Evolutionary conservation across 2,797 vertebrate species (phyloP).

Genomic region (Microctenopoma steveboyesi): DNA sequence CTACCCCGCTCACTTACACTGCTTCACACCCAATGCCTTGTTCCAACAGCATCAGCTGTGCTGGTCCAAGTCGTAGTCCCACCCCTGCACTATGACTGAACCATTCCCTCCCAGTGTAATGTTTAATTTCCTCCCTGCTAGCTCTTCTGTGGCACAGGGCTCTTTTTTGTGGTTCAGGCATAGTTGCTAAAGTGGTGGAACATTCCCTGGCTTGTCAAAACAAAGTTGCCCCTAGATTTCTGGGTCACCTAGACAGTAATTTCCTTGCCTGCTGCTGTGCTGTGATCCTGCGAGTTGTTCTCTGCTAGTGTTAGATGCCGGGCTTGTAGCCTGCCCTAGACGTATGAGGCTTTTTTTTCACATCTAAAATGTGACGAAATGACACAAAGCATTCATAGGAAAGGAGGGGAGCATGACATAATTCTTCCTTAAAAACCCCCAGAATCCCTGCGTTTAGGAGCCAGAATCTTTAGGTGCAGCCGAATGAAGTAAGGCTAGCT

Average conservation of each 20-base stretch:
- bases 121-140: constrained; percentile 84
- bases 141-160: constrained; percentile 76
- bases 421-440: constrained; percentile 9
- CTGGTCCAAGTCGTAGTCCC: constrained; percentile 36
- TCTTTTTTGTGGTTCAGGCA: constrained; percentile 82
- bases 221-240: constrained; percentile 86
- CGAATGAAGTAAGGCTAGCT: constrained; percentile 21
- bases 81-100: constrained; percentile 57
- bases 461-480: background rate
- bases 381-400: constrained; percentile 18
- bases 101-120: constrained; percentile 81
- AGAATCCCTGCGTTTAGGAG: background rate
- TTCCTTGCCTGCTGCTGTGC: constrained; percentile 76
- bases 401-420: constrained; percentile 15
- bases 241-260: constrained; percentile 85
- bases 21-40: constrained; percentile 55
- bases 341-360: constrained; percentile 8
- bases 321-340: constrained; percentile 46
- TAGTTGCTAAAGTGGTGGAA: constrained; percentile 82
- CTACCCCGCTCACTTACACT: constrained; percentile 34
- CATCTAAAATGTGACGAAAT: constrained; percentile 25
- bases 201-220: constrained; percentile 85
- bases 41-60: constrained; percentile 47
- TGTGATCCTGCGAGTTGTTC: constrained; percentile 62
- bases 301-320: constrained; percentile 56